Percentiles rank a stretch among this genome's conserved stretches.
phyloP scores from a whole-genome alignment of 2,888 invertebrate genomes.

The Pseudoips prasinana region DNA sequence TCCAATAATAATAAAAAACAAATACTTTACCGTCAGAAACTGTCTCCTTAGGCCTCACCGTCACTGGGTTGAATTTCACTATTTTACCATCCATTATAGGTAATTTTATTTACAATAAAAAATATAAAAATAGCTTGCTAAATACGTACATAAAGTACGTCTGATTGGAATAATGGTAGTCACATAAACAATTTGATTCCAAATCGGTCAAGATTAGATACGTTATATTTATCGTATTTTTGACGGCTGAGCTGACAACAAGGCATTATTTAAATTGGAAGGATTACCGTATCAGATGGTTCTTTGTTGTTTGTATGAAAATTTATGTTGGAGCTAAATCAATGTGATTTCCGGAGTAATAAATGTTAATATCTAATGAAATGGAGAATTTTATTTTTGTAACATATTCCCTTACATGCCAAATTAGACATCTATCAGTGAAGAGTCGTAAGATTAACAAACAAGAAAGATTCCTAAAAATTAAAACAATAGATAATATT shows the following conservation, averaged over 20 bases:
- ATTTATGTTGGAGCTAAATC: too few species aligned
- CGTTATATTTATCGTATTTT: conserved; percentile 46
- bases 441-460: too few species aligned
- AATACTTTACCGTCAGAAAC: conserved; percentile 56
- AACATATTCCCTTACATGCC: too few species aligned
- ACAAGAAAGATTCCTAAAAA: too few species aligned
- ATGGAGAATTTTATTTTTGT: too few species aligned
- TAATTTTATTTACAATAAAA: conserved; percentile 3
- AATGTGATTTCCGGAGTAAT: too few species aligned
- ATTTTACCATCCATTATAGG: conserved; percentile 55
- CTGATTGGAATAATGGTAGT: conserved; percentile 34
- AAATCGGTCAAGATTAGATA: conserved; percentile 60
- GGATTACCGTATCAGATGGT: conserved; percentile 20
- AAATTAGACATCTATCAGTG: too few species aligned
- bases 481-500: too few species aligned
- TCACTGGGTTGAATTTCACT: conserved; percentile 43
- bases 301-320: conserved; percentile 6
- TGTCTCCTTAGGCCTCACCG: conserved; percentile 46
- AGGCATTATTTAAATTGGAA: conserved; percentile 32
- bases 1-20: too few species aligned
- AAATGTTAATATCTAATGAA: too few species aligned
- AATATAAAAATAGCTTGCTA: conserved; percentile 11
- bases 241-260: conserved; percentile 29
- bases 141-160: conserved; percentile 38
- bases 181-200: conserved; percentile 49